phyloP scores from a whole-genome alignment of 2,797 vertebrate genomes.

The Meda fulgida region DNA sequence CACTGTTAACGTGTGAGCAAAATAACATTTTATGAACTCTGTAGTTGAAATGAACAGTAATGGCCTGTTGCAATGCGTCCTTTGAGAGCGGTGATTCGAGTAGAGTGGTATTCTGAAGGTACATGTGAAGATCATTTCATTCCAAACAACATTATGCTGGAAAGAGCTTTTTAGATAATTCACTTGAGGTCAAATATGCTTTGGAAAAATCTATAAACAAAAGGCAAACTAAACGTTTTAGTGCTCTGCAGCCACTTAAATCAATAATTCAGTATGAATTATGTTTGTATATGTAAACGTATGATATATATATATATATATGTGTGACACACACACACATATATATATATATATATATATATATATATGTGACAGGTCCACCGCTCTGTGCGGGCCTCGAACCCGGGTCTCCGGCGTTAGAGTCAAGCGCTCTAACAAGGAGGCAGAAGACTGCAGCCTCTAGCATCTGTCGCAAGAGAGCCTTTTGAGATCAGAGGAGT shows the following conservation, averaged over 20 bases:
- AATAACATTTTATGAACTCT: constrained; percentile 2
- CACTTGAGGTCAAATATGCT: constrained; percentile 37
- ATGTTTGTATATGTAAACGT: neutral
- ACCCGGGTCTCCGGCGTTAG: too few relatives aligned
- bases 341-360: too few relatives aligned
- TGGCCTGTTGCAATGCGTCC: neutral
- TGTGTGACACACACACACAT: too few relatives aligned
- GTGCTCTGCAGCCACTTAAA: neutral
- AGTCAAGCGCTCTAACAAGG: too few relatives aligned
- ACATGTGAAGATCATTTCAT: constrained; percentile 32
- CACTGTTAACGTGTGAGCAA: neutral
- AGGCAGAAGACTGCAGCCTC: too few relatives aligned
- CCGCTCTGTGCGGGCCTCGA: too few relatives aligned
- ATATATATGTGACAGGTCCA: too few relatives aligned
- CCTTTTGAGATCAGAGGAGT: too few relatives aligned
- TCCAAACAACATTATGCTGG: constrained; percentile 37
- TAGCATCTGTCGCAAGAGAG: too few relatives aligned
- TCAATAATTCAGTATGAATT: constrained; percentile 36
- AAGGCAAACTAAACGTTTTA: constrained; percentile 18
- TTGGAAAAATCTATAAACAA: constrained; percentile 24
- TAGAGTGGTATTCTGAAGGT: constrained; percentile 29
- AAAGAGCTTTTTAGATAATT: constrained; percentile 48
- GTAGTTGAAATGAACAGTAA: neutral
- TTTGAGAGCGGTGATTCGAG: constrained; percentile 15
- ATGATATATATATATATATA: neutral